These are phyloP conservation scores for Alaudala cheleensis DNA, from an alignment of 2,113 vertebrate species.

Conservation along the genomic window DNA sequence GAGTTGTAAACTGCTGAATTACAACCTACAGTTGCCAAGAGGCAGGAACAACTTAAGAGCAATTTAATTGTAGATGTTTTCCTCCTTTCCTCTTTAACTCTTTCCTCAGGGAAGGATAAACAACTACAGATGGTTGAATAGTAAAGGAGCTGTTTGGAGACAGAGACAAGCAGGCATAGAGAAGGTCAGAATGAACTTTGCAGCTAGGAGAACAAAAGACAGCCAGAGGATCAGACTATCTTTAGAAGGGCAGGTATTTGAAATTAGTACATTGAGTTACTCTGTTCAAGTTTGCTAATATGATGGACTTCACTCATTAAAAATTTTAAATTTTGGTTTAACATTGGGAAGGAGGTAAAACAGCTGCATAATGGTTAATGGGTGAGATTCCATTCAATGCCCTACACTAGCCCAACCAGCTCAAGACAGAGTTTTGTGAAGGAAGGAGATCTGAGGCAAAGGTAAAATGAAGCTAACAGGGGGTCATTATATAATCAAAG, in stretches of 20 bases:
- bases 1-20: conserved; percentile 24
- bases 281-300: neutral
- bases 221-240: neutral
- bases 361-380: neutral
- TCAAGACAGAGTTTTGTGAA: neutral
- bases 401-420: neutral
- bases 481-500: neutral
- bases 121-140: neutral
- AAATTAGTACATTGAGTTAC: neutral
- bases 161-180: neutral
- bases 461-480: neutral
- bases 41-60: conserved; percentile 25
- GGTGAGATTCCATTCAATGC: neutral
- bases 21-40: conserved; percentile 4
- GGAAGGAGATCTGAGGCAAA: neutral
- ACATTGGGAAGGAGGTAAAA: neutral
- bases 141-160: neutral
- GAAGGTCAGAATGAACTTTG: neutral
- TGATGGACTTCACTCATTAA: neutral
- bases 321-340: neutral
- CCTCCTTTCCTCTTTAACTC: neutral
- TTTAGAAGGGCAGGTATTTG: neutral
- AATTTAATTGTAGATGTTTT: conserved; percentile 48
- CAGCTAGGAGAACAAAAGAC: neutral
- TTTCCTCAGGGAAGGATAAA: conserved; percentile 41